phyloP scores from a whole-genome alignment of 2,888 invertebrate genomes.

The Callosobruchus maculatus region DNA sequence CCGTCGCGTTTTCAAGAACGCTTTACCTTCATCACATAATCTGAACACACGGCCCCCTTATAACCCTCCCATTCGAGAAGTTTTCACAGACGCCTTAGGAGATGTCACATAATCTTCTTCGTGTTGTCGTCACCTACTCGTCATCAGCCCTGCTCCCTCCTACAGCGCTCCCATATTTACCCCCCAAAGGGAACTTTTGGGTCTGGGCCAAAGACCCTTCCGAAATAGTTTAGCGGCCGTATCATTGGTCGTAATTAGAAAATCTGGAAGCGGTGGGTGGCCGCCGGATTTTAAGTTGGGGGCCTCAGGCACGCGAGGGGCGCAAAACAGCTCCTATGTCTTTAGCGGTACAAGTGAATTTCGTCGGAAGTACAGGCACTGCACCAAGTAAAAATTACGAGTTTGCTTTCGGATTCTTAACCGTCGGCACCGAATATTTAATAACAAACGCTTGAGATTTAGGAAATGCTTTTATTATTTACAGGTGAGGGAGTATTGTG shows the following conservation, averaged over 20 bases:
- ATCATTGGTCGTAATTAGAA: conserved; percentile 35
- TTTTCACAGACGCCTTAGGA: not conserved
- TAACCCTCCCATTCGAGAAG: not conserved
- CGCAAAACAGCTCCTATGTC: not conserved
- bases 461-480: no score
- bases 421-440: no score
- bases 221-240: conserved; percentile 28
- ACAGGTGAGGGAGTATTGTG: no score
- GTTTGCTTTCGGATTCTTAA: no score
- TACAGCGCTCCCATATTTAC: not conserved
- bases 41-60: not conserved
- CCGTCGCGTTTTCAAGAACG: not conserved
- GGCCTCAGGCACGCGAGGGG: conserved; percentile 19
- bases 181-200: not conserved
- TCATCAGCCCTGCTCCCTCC: not conserved
- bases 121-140: not conserved
- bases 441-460: no score
- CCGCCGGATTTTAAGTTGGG: conserved; percentile 24
- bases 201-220: conserved; percentile 9
- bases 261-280: conserved; percentile 30
- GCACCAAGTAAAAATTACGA: not conserved
- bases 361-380: not conserved
- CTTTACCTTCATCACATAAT: not conserved
- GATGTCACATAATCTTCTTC: not conserved
- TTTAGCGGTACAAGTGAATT: not conserved